Evolutionary conservation across 2,113 vertebrate species (phyloP), one percentile per base, ranked within the genome.

Genomic region (Pholis gunnellus): DNA sequence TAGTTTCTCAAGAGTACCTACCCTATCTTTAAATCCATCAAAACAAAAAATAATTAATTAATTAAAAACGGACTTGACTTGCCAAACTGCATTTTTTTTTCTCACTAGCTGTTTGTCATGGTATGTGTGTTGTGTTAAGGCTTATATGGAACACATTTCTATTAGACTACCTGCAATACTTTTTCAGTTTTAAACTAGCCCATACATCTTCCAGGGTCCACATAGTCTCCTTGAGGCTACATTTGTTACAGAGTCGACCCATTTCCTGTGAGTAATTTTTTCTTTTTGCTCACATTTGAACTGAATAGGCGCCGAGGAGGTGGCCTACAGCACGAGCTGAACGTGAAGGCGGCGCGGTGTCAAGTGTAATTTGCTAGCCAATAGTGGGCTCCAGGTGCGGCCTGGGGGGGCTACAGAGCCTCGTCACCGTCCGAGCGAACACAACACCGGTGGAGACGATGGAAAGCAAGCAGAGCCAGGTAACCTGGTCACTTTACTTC

Each of bases 381-480:
- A 68, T 75, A 2, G 52, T 2, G 29, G 20, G 29, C 27, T 56
- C 7, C 77, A 72, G 67, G 52, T 77, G 67, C 2, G 34, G 7
- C 7, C 10, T 4, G 25, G 13, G 0, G 59, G n/a, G 10, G n/a
- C 34, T 4, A 7, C 74, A 46, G 27, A 46, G 84, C 22, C 29
- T 29, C 71, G 48, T 61, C 46, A 79, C 15, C 5, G 57, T 5
- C 13, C 31, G 61, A 54, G 17, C 5, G 25, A 44, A 8, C 50
- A 14, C 15, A 17, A 42, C 18, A 4, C 4, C 9, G 4, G 6
- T 5, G 50, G 18, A 74, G 50, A 73, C 5, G 36, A 90, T 85
- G 84, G 82, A 85, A 0, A 25, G 0, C 25, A 46, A 46, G n/a
- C 64, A 59, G n/a, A 48, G 31, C 22, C 59, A 85, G 88, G 88